phyloP scores from a whole-genome alignment of 2,797 vertebrate genomes.

The Galagoides demidoff region DNA sequence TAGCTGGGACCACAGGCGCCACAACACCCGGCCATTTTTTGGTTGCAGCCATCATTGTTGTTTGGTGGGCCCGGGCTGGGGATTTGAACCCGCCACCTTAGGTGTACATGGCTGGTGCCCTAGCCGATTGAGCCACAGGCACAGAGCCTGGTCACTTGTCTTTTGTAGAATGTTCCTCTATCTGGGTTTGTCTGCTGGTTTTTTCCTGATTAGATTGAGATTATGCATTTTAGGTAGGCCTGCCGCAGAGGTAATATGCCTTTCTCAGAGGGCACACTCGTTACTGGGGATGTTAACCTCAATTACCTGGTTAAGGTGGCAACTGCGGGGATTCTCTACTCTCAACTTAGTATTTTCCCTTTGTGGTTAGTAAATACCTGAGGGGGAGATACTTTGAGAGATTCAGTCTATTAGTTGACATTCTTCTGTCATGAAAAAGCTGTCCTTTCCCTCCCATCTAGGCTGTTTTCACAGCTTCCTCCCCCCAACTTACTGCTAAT shows the following conservation, averaged over 20 bases:
- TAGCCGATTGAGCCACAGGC: too few species aligned
- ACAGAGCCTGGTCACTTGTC: neutral
- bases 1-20: too few species aligned
- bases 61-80: too few species aligned
- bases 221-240: neutral
- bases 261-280: accelerated
- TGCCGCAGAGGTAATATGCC: too few species aligned
- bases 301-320: neutral
- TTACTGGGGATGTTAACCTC: neutral
- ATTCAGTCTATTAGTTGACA: neutral
- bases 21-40: too few species aligned
- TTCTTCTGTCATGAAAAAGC: neutral
- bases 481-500: neutral
- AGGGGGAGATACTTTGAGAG: neutral
- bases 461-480: too few species aligned
- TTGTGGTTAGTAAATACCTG: neutral
- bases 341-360: neutral
- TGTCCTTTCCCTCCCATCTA: neutral
- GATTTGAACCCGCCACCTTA: too few species aligned
- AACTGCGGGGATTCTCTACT: neutral
- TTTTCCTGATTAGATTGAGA: neutral
- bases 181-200: neutral
- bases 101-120: too few species aligned
- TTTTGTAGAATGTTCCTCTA: neutral
- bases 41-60: too few species aligned